phyloP scores from a whole-genome alignment of 1,140 invertebrate species.

The Schlechtendalia chinensis region DNA sequence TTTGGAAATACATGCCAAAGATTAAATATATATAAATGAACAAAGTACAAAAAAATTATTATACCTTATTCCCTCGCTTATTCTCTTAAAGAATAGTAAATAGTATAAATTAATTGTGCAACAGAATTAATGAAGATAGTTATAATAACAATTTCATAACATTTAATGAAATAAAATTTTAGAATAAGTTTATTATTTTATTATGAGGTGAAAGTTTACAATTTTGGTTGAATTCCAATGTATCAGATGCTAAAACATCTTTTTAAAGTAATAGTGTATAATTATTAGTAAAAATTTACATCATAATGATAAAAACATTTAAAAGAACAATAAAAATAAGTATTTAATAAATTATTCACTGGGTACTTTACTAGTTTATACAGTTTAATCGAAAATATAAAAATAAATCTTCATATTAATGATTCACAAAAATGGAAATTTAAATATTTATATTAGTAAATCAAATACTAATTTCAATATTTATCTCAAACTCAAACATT shows the following conservation, averaged over 20 bases:
- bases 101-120: neutral
- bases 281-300: neutral
- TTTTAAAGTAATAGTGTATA: neutral
- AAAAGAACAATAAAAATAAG: too few relatives aligned
- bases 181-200: neutral
- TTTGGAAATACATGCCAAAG: conserved; percentile 45
- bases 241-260: neutral
- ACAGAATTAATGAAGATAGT: neutral
- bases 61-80: neutral
- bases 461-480: too few relatives aligned
- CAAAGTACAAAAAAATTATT: conserved; percentile 10
- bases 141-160: neutral
- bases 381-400: too few relatives aligned
- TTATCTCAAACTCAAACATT: too few relatives aligned
- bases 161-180: neutral
- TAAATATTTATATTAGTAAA: too few relatives aligned
- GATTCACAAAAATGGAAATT: too few relatives aligned
- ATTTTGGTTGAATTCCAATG: neutral
- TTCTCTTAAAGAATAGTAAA: neutral
- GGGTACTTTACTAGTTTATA: too few relatives aligned
- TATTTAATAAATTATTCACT: too few relatives aligned
- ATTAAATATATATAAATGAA: conserved; percentile 32
- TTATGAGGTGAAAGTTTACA: neutral
- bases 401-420: too few relatives aligned
- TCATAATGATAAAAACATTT: neutral